Evolutionary conservation across 1,140 invertebrate genomes (phyloP).

Genomic region (Hirudo medicinalis): DNA sequence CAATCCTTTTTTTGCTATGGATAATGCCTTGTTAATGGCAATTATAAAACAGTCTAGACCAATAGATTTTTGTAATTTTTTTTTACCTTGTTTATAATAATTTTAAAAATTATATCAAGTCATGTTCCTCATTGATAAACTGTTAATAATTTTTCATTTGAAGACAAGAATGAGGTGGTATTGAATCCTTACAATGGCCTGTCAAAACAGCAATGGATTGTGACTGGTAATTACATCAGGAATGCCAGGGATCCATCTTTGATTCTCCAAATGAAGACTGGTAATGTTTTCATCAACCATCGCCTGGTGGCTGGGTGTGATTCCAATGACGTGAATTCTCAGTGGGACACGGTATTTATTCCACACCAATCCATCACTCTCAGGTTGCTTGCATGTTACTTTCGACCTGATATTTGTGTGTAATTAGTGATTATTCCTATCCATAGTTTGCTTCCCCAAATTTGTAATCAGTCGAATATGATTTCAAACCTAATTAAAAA

Average conservation of each 20-base stretch:
- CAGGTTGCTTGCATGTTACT: not conserved
- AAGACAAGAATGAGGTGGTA: conserved; percentile 5
- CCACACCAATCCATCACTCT: conserved; percentile 1
- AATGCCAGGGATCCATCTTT: not conserved
- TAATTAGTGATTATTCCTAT: not conserved
- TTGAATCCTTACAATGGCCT: conserved; percentile 1
- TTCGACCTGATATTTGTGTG: not conserved
- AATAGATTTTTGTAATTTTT: too few relatives aligned
- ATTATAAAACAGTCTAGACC: too few relatives aligned
- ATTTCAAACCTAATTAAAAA: not conserved
- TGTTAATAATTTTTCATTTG: not conserved
- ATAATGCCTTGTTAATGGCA: too few relatives aligned
- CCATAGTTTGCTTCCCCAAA: not conserved
- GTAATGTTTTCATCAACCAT: not conserved
- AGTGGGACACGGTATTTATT: not conserved
- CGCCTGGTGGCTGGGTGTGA: not conserved
- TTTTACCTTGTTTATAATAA: too few relatives aligned
- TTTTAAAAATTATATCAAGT: too few relatives aligned
- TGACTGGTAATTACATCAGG: not conserved
- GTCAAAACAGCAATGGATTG: not conserved
- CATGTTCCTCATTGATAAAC: not conserved
- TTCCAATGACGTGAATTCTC: not conserved
- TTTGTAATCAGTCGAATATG: not conserved
- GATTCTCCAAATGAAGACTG: not conserved
- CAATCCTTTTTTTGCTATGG: too few relatives aligned